phyloP scores from a whole-genome alignment of 2,113 vertebrate species.

The Syngnathus scovelli region DNA sequence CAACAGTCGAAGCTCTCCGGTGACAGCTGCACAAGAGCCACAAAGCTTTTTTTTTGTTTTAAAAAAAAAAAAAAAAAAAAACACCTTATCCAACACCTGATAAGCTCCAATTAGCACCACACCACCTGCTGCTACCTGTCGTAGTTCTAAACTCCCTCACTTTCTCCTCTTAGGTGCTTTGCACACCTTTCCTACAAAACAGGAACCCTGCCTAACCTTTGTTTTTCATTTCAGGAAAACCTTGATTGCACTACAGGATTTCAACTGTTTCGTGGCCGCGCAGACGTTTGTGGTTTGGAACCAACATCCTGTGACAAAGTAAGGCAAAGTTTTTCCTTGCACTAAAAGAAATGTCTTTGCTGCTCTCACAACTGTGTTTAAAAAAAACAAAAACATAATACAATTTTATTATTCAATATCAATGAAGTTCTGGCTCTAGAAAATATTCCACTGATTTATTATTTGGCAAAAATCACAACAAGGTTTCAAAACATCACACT shows the following conservation, averaged over 20 bases:
- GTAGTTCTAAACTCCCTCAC: constrained; percentile 17
- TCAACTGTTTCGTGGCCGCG: neutral
- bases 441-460: no score
- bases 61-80: no score
- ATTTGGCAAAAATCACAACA: neutral
- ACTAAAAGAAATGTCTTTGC: neutral
- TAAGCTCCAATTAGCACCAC: constrained; percentile 68
- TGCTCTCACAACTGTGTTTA: constrained; percentile 4
- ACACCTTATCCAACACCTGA: constrained; percentile 61
- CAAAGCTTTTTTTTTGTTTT: constrained; percentile 2
- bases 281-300: constrained; percentile 26
- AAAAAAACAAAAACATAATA: neutral
- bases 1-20: constrained; percentile 11
- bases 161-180: constrained; percentile 28
- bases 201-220: constrained; percentile 13
- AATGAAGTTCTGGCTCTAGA: neutral
- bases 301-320: constrained; percentile 31
- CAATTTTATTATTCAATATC: neutral
- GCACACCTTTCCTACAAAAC: neutral
- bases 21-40: constrained; percentile 57
- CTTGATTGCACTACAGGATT: neutral
- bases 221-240: constrained; percentile 4
- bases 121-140: constrained; percentile 42
- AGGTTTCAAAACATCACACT: neutral
- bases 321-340: neutral